Evolutionary conservation across 2,888 invertebrate species (phyloP).

Genomic region (Crossocerus cetratus): DNA sequence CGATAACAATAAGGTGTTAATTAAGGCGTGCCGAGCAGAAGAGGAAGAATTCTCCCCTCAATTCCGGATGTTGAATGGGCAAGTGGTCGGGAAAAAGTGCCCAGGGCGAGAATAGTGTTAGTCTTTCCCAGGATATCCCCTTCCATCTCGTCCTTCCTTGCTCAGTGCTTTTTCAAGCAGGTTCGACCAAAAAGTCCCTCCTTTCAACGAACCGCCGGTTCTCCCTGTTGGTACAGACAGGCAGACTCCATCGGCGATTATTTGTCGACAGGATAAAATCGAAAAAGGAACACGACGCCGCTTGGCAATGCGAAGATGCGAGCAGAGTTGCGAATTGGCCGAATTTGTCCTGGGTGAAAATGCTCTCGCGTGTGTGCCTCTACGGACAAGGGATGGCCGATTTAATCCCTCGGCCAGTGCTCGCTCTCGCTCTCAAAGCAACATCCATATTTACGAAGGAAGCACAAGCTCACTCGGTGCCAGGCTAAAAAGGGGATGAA

Average conservation of each 20-base stretch:
- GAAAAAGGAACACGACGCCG: too few relatives aligned
- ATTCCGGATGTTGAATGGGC: conserved; percentile 63
- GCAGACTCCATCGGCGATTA: too few relatives aligned
- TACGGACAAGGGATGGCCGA: neutral
- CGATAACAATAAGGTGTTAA: conserved; percentile 68
- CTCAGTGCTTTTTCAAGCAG: neutral
- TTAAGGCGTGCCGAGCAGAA: conserved; percentile 58
- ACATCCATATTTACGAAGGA: conserved; percentile 58
- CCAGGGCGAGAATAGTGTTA: conserved; percentile 1
- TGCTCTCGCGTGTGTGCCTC: too few relatives aligned
- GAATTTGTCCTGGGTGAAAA: too few relatives aligned
- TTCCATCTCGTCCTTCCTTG: neutral
- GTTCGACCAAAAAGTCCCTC: neutral
- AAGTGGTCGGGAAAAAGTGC: conserved; percentile 39
- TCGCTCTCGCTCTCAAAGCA: conserved; percentile 45
- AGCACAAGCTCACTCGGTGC: too few relatives aligned
- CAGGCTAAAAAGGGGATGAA: too few relatives aligned
- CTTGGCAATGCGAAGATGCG: too few relatives aligned
- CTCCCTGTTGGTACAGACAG: neutral
- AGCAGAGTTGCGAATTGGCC: too few relatives aligned
- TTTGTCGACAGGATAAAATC: too few relatives aligned
- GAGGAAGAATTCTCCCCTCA: conserved; percentile 45
- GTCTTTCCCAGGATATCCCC: conserved; percentile 15
- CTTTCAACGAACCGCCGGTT: conserved; percentile 4
- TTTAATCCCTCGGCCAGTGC: conserved; percentile 32